phyloP scores from a whole-genome alignment of 2,113 vertebrate species.

The Uria aalge region DNA sequence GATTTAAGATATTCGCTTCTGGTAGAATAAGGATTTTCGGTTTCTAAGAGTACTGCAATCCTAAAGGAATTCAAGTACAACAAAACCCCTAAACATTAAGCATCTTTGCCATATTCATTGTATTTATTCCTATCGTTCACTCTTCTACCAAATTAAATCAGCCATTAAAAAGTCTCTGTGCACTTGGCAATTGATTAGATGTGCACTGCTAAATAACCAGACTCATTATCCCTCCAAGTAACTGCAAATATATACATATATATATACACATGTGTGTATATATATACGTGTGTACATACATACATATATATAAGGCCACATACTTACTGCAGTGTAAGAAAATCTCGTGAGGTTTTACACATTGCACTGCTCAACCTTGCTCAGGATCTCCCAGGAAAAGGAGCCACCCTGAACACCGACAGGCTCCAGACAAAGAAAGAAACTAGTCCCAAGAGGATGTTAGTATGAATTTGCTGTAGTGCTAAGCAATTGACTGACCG shows the following conservation, averaged over 20 bases:
- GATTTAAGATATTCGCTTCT: not conserved
- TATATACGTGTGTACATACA: too few relatives aligned
- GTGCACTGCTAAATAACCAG: not conserved
- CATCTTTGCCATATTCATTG: not conserved
- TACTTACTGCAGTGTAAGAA: not conserved
- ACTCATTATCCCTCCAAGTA: not conserved
- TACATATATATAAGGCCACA: too few relatives aligned
- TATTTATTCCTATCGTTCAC: not conserved
- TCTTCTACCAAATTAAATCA: not conserved
- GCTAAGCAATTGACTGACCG: not conserved
- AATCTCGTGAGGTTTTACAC: not conserved
- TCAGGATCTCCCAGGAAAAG: not conserved
- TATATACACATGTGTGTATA: too few relatives aligned
- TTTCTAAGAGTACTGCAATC: not conserved
- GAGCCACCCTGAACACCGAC: not conserved
- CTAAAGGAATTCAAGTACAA: not conserved
- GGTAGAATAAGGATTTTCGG: not conserved
- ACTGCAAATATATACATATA: not conserved
- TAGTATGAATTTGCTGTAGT: not conserved
- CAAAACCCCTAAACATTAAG: not conserved
- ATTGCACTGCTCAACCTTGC: not conserved
- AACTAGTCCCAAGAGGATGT: not conserved
- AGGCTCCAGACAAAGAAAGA: not conserved
- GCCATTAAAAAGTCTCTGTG: not conserved
- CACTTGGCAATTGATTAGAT: not conserved